Evolutionary conservation across 2,797 vertebrate species (phyloP).

Genomic region (Amblyopsis hoosieri): DNA sequence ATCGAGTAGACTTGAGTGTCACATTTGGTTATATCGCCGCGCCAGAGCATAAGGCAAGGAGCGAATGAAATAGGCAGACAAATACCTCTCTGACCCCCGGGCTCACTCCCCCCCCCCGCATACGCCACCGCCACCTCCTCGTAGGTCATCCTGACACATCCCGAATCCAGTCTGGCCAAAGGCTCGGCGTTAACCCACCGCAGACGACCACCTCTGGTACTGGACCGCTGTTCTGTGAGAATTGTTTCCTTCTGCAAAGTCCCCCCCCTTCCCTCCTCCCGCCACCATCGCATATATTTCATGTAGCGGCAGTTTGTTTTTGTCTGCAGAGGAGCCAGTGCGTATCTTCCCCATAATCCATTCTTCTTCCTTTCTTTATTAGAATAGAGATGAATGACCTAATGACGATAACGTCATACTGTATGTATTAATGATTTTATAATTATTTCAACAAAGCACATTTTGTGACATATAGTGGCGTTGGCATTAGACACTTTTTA

Average conservation of each 20-base stretch:
- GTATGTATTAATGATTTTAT: constrained; percentile 13
- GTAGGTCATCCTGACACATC: constrained; percentile 49
- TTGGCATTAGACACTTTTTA: constrained; percentile 51
- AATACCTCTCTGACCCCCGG: constrained; percentile 25
- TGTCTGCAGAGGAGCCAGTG: constrained; percentile 60
- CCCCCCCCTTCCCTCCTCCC: constrained; percentile 49
- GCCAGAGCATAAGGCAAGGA: constrained; percentile 52
- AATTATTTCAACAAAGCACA: constrained; percentile 2
- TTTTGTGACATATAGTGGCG: neutral
- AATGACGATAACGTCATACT: constrained; percentile 28
- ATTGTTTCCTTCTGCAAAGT: constrained; percentile 62
- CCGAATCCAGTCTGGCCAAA: constrained; percentile 29
- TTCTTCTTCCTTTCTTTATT: constrained; percentile 45
- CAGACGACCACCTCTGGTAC: constrained; percentile 58
- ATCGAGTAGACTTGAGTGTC: constrained; percentile 74
- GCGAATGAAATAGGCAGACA: constrained; percentile 49
- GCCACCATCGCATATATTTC: constrained; percentile 26
- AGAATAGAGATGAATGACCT: constrained; percentile 53
- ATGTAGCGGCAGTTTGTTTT: constrained; percentile 69
- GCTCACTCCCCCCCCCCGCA: constrained; percentile 7
- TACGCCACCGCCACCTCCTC: constrained; percentile 22
- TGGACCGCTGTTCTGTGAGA: constrained; percentile 42
- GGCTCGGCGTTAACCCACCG: constrained; percentile 9
- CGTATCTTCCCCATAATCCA: constrained; percentile 58
- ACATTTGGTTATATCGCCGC: constrained; percentile 67